phyloP scores from a whole-genome alignment of 2,797 vertebrate genomes.

The Lindbergichthys nudifrons region DNA sequence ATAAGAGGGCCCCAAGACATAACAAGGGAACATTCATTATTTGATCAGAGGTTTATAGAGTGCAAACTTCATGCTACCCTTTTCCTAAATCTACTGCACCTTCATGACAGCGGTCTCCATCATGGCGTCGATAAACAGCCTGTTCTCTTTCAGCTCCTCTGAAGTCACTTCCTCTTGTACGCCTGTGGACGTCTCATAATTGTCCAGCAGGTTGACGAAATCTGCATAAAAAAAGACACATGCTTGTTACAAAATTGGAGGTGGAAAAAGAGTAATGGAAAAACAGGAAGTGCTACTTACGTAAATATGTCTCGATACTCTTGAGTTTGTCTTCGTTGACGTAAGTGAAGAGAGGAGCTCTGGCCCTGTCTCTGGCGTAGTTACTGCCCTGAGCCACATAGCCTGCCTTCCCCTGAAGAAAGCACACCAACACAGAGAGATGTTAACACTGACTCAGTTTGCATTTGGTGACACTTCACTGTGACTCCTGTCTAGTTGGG shows the following conservation, averaged over 20 bases:
- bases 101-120: conserved; percentile 88
- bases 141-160: conserved; percentile 86
- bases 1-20: no score
- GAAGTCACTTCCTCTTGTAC: conserved; percentile 86
- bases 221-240: conserved; percentile 66
- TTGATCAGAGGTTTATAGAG: no score
- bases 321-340: conserved; percentile 86
- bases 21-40: no score
- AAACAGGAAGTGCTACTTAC: conserved; percentile 68
- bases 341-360: conserved; percentile 78
- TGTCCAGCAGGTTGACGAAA: conserved; percentile 89
- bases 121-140: conserved; percentile 85
- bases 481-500: neutral
- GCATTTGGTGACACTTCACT: no score
- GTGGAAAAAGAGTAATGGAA: neutral
- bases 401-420: conserved; percentile 83
- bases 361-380: conserved; percentile 80
- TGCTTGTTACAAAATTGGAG: neutral
- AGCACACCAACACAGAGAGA: conserved; percentile 13
- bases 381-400: conserved; percentile 82
- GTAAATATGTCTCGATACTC: conserved; percentile 81
- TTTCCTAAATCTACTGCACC: conserved; percentile 66
- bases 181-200: conserved; percentile 89
- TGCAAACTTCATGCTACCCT: neutral
- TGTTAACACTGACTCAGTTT: no score